Percentiles rank a stretch among this genome's conserved stretches.
These are phyloP conservation scores for Penaeus chinensis DNA, from an alignment of 1,140 invertebrate species.

Conservation along the genomic window DNA sequence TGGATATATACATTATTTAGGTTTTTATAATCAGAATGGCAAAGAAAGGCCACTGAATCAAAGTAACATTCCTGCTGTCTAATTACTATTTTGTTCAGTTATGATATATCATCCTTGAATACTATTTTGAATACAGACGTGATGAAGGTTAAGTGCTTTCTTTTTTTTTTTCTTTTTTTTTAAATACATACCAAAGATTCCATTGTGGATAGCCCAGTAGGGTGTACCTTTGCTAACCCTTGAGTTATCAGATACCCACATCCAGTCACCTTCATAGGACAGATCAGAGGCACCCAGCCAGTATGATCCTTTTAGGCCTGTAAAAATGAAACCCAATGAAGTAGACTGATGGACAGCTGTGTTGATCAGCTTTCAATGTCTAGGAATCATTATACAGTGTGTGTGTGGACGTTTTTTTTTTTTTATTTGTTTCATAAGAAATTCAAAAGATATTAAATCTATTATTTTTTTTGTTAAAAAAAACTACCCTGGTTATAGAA, in stretches of 20 bases:
- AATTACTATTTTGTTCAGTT: no score
- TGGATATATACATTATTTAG: no score
- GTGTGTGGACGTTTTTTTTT: no score
- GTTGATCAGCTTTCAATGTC: background rate
- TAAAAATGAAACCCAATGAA: background rate
- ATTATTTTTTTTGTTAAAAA: background rate
- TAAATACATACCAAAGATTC: conserved; percentile 10
- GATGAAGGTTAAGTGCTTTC: no score
- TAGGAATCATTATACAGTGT: no score
- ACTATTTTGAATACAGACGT: no score
- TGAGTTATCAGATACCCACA: conserved; percentile 6
- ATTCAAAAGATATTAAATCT: background rate
- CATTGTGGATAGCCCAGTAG: conserved; percentile 24
- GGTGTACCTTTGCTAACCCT: conserved; percentile 12
- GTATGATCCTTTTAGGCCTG: conserved; percentile 24
- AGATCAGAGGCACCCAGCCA: conserved; percentile 19
- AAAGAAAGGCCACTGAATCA: no score
- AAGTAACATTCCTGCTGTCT: no score
- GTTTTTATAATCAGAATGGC: no score
- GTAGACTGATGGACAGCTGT: background rate
- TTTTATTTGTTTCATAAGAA: no score
- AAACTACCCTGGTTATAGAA: background rate
- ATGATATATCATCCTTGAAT: no score
- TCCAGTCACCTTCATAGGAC: conserved; percentile 10
- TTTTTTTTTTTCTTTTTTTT: no score